Evolutionary conservation across 2,888 invertebrate genomes (phyloP).

Genomic region (Synergus umbraculus): DNA sequence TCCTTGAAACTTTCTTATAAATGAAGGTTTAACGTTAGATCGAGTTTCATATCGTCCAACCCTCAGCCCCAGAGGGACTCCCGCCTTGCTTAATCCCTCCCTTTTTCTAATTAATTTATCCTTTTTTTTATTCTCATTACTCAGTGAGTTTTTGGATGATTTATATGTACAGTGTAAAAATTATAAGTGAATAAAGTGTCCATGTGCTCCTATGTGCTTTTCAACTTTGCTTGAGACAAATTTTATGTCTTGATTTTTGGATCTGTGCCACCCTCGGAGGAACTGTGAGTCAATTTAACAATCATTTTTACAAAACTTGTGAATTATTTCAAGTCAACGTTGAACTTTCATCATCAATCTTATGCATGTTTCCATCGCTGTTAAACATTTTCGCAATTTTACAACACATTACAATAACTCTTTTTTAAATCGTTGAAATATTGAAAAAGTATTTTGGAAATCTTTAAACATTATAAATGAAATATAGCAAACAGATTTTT

Average conservation of each 20-base stretch:
- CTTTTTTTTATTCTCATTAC: not conserved
- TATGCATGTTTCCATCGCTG: no score
- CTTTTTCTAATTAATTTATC: not conserved
- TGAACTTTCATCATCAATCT: not conserved
- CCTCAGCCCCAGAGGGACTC: slow-evolving; percentile 65
- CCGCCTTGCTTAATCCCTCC: slow-evolving; percentile 35
- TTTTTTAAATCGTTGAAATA: no score
- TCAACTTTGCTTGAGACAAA: not conserved
- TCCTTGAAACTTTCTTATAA: slow-evolving; percentile 76
- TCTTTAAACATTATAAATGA: no score
- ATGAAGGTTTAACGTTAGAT: slow-evolving; percentile 67
- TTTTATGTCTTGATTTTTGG: not conserved
- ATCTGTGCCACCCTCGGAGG: not conserved
- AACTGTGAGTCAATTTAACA: slow-evolving; percentile 10
- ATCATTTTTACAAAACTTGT: not conserved
- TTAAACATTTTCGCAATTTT: no score
- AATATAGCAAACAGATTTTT: not conserved
- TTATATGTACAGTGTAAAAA: slow-evolving; percentile 9
- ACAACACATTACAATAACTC: no score
- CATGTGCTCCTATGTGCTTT: slow-evolving; percentile 10
- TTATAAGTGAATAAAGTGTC: slow-evolving; percentile 30
- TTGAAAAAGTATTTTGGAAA: no score
- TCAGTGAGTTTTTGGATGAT: slow-evolving; percentile 7
- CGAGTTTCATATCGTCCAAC: slow-evolving; percentile 68
- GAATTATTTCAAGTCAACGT: not conserved